Conservation (phyloP, 2,888 invertebrate genomes). For the Villa cingulata region DNA sequence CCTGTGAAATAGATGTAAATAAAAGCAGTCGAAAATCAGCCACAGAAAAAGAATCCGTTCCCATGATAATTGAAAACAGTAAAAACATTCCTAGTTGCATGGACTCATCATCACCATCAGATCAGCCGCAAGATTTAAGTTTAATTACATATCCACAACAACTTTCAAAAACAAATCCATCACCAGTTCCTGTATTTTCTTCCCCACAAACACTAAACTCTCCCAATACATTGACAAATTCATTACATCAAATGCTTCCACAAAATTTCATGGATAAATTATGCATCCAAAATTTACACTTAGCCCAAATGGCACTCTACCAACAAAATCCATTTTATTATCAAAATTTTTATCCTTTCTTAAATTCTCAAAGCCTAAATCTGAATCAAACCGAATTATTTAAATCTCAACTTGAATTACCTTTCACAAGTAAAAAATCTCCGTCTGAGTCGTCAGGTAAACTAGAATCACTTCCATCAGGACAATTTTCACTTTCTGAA, state of each 20-base stretch:
- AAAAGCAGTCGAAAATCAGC: not conserved
- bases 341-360: conserved; percentile 18
- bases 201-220: not conserved
- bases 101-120: not conserved
- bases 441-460: not conserved
- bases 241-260: conserved; percentile 4
- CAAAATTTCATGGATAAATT: conserved; percentile 16
- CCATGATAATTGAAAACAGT: too few species aligned
- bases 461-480: not conserved
- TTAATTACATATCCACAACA: not conserved
- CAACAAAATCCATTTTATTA: conserved; percentile 19
- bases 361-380: conserved; percentile 5
- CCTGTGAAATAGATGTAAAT: conserved; percentile 1
- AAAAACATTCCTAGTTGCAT: not conserved
- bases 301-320: conserved; percentile 18
- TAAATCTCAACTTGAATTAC: not conserved
- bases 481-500: too few species aligned
- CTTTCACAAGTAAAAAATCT: not conserved
- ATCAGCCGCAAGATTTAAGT: conserved; percentile 14
- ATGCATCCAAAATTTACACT: conserved; percentile 19
- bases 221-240: not conserved
- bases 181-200: not conserved
- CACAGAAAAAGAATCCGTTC: not conserved
- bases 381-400: not conserved
- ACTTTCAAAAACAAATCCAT: not conserved